Evolutionary conservation across 2,797 vertebrate species (phyloP), one percentile per base, ranked within the genome.

Genomic region (Potorous gilbertii): DNA sequence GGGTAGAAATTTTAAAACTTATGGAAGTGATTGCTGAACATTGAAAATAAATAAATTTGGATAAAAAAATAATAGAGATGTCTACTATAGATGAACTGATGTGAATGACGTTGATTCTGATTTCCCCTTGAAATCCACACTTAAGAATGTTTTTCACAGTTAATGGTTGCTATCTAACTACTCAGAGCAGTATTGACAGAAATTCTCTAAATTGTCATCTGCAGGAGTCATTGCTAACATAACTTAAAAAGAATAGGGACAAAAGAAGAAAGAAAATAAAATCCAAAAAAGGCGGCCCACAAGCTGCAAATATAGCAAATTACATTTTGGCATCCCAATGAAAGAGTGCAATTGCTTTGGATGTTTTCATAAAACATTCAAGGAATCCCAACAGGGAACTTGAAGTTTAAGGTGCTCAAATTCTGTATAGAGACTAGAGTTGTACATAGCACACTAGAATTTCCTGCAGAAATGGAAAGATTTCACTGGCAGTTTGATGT

Each of bases 151-250:
- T 92, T 96, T 95, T 93, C 5, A 89, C 56, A 81, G 96, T 93
- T 97, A 97, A 97, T 96, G 96, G 96, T 87, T 94, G 92, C 96
- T 98, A 96, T 96, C 97, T 96, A 97, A 96, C 96, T 97, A 50
- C 50, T 98, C 98, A 98, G 99, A 97, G 98, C 99, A 99, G 98
- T 99, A 99, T 98, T 98, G 98, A 99, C 98, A 99, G 98, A 99
- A 99, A 99, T 99, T 99, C 99, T 99, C 99, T 99, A 98, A 99
- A 98, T 98, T 98, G 98, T 98, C 98, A 98, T 98, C 92, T 97
- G 94, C 93, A 98, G 98, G 98, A 98, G 98, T 99, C 98, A 99
- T 98, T 97, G 98, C 98, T 98, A 98, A 95, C 96, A 98, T 98
- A 98, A 98, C 98, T 98, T 99, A 98, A 98, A 99, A 98, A 98